phyloP scores from a whole-genome alignment of 2,888 invertebrate genomes.

The Seira ritae region DNA sequence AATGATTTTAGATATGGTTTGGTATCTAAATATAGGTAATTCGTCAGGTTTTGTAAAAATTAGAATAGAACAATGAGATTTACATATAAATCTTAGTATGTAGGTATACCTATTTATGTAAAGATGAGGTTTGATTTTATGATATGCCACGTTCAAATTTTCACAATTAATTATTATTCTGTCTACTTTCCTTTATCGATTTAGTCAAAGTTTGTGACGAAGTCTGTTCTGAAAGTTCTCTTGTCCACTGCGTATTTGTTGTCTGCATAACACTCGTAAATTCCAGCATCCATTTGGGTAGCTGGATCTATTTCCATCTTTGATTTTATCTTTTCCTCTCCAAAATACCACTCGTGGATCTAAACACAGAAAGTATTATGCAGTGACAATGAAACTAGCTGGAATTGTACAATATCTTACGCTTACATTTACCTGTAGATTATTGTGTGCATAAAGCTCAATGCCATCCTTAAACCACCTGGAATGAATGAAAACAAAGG shows the following conservation, averaged over 20 bases:
- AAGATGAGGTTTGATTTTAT: no score
- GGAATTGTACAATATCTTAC: neutral
- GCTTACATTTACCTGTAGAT: conserved; percentile 87
- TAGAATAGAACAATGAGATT: no score
- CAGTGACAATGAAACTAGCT: neutral
- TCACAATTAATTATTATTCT: no score
- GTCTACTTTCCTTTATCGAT: no score
- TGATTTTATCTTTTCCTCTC: conserved; percentile 88
- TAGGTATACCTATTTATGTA: no score
- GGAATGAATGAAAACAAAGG: conserved; percentile 75
- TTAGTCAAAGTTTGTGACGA: conserved; percentile 89
- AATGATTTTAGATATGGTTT: no score
- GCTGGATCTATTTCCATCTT: conserved; percentile 97
- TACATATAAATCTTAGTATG: no score
- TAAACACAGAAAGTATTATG: conserved; percentile 75
- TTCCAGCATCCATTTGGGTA: conserved; percentile 97
- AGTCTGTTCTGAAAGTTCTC: conserved; percentile 94
- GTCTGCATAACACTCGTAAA: conserved; percentile 91
- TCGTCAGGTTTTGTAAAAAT: conserved; percentile 14
- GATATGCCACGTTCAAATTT: no score
- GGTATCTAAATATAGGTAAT: conserved; percentile 10
- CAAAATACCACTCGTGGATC: conserved; percentile 94
- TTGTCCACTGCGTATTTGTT: conserved; percentile 95
- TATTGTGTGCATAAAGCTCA: conserved; percentile 92
- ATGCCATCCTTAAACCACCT: conserved; percentile 95